Evolutionary conservation across 2,888 invertebrate genomes (phyloP).

Genomic region (Dendrolimus houi): DNA sequence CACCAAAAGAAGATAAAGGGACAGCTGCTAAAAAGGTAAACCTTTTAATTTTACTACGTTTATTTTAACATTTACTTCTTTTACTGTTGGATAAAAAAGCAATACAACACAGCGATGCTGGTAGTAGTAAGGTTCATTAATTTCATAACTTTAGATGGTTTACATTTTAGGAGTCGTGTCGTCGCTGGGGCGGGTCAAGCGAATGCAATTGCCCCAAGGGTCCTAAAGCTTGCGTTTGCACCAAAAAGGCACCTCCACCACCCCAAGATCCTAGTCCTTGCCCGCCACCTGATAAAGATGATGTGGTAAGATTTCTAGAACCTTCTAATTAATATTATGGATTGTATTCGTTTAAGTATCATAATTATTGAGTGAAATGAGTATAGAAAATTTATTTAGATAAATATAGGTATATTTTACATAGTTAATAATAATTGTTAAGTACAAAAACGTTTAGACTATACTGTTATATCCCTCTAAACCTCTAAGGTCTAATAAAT

Average conservation of each 20-base stretch:
- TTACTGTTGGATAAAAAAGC: background rate
- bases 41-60: background rate
- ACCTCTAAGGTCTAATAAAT: too few relatives aligned
- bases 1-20: slow-evolving; percentile 39
- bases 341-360: too few relatives aligned
- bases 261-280: slow-evolving; percentile 27
- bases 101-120: too few relatives aligned
- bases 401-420: too few relatives aligned
- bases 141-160: too few relatives aligned
- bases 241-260: slow-evolving; percentile 31
- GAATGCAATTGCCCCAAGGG: slow-evolving; percentile 63
- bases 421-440: too few relatives aligned
- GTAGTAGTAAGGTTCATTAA: too few relatives aligned
- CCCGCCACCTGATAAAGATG: slow-evolving; percentile 27
- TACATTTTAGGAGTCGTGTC: slow-evolving; percentile 39
- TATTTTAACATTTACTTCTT: background rate
- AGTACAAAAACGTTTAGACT: too few relatives aligned
- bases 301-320: slow-evolving; percentile 19
- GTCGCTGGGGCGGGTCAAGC: slow-evolving; percentile 40
- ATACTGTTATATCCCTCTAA: too few relatives aligned
- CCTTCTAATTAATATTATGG: too few relatives aligned
- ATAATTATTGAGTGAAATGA: too few relatives aligned
- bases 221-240: slow-evolving; percentile 43
- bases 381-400: too few relatives aligned
- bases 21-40: slow-evolving; percentile 45